Conservation (phyloP, 2,113 vertebrate genomes). For the Propithecus coquereli region DNA sequence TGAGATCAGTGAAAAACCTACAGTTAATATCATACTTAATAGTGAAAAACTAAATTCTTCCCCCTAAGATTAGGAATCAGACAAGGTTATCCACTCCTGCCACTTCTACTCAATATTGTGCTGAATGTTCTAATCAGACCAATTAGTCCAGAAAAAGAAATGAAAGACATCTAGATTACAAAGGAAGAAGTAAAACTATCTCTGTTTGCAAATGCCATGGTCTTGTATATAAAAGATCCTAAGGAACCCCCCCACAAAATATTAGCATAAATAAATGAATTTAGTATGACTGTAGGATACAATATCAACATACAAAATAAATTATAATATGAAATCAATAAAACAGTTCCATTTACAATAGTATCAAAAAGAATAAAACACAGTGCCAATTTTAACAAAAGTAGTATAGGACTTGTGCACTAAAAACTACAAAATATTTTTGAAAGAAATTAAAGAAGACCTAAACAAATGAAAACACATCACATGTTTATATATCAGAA, state of each 20-base stretch:
- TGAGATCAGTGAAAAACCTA: not conserved
- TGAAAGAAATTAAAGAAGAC: not conserved
- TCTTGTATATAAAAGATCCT: not conserved
- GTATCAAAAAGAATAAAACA: not conserved
- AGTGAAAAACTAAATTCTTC: not conserved
- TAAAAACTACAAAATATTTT: not conserved
- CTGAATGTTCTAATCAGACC: not conserved
- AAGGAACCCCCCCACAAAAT: not conserved
- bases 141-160: not conserved
- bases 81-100: not conserved
- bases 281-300: not conserved
- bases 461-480: not conserved
- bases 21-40: not conserved
- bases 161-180: not conserved
- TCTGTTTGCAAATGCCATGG: not conserved
- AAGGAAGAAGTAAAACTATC: not conserved
- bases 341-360: not conserved
- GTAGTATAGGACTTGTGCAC: not conserved
- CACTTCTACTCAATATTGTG: not conserved
- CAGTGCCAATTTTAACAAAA: not conserved
- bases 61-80: not conserved
- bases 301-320: not conserved
- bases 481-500: not conserved
- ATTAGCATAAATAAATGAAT: not conserved
- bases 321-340: not conserved